Base-by-base conservation (phyloP, 2,888 invertebrate species). In the Dolichomitus sp. region DNA sequence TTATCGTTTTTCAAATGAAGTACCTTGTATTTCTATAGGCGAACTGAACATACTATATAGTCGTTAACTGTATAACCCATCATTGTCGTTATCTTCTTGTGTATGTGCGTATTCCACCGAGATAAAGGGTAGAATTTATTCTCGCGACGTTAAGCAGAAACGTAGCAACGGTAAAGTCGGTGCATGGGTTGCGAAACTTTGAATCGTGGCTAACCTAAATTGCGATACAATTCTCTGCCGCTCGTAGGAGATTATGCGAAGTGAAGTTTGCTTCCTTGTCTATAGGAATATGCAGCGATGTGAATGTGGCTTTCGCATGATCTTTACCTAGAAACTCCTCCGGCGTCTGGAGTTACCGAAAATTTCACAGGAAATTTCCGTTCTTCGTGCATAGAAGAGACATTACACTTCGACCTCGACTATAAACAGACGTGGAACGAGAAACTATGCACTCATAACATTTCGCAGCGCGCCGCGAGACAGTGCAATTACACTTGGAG, bases 81-180 rank as follows among this genome's bases (percentile, higher is more conserved):
- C 59, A 76, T 61, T 59, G 48, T 54, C 33, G 12, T 66, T 48
- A 40, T 61, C 45, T 40, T 14, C 23, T 61, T 33, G 72, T 73
- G 57, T 30, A 23, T 23, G 63, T 57, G 54, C 70, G 66, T 84
- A 80, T 84, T 80, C 68, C 75, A 59, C 50, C 37, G 72, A 81
- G 84, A 83, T 85, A 84, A 84, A 75, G 78, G 65, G 14, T 79
- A 7, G 23, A 86, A 87, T 83, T 84, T 85, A 86, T 86, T 69
- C 65, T 68, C 70, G 78, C 81, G 54, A 84, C 82, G 87, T 83
- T 80, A 63, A 75, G 61, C 83, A 79, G 85, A 85, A 87, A 84
- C 82, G 84, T 81, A 82, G 75, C 78, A 37, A 57, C 14, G 63
- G 45, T 63, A 40, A 81, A 82, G 83, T 79, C 66, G 74, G 19